Base-by-base conservation (phyloP, 2,888 invertebrate genomes). In the Beris morrisii region DNA sequence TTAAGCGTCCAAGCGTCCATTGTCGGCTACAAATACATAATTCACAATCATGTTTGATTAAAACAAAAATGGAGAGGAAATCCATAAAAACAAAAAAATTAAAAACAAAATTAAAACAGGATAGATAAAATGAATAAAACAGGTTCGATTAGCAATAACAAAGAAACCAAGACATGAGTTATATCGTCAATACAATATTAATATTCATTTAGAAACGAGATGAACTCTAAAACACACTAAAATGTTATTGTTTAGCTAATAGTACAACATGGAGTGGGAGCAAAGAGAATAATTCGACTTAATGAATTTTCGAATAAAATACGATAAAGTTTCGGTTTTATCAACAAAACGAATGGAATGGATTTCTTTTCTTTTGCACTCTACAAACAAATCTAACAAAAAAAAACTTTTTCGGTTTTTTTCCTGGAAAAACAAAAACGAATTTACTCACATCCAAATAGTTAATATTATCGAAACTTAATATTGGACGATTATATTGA, bases 1-100 rank as follows among this genome's bases (percentile, higher is more conserved):
- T 81, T 81, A 79, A 81, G 81, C 79, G 79, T 81, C 81, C 81
- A 81, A 81, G 80, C 81, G 76, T 80, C 81, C 80, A 80, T 78
- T 75, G 80, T 75, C 74, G 78, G 81, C 81, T 81, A 80, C 79
- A 80, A 77, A 67, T 38, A 61, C 61, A 52, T 56, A 66, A 68
- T 64, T 68, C 55, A 64, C 54, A 22, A 54, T 32, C 30, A 64
- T 32, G 31, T 65, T 54, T 68, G 46, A 43, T 56, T 63, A 57
- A 57, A 52, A 57, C 43, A 46, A 52, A 57, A 66, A 58, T 13
- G 38, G 32, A 58, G 4, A 38, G 9, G 38, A 12, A 55, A 55
- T 32, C 11, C n/a, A 55, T 13, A 55, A 32, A 55, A 55, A 32
- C 11, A 55, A 52, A 52, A 11, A 5, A 22, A 52, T 52, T 52